Percentiles rank a stretch among this genome's conserved stretches.
Conservation (phyloP, 2,888 invertebrate genomes). For the Cerastis leucographa region DNA sequence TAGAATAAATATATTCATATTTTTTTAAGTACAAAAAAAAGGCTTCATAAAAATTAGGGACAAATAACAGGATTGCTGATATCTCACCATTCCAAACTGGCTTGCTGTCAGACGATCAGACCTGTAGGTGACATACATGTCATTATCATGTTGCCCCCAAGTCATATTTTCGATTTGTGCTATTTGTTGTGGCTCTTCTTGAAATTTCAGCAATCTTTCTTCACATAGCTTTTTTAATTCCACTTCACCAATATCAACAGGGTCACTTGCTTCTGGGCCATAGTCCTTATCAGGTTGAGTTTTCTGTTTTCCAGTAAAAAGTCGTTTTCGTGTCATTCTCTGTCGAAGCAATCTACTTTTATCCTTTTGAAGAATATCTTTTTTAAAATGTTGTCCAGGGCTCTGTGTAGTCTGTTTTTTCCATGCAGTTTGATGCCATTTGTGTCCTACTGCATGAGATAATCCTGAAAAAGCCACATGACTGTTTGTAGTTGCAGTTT, state of each 20-base stretch:
- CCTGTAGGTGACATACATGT: slow-evolving; percentile 1
- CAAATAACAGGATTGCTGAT: neutral
- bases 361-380: neutral
- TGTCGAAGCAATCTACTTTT: neutral
- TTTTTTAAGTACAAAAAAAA: too few relatives aligned
- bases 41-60: too few relatives aligned
- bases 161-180: neutral
- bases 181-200: neutral
- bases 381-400: neutral
- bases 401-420: neutral
- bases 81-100: slow-evolving; percentile 12
- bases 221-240: neutral
- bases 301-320: too few relatives aligned
- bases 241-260: neutral
- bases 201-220: neutral
- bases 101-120: slow-evolving; percentile 11
- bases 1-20: slow-evolving; percentile 1
- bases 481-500: neutral
- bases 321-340: neutral
- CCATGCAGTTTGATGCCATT: neutral
- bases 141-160: slow-evolving; percentile 6
- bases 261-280: neutral
- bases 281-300: neutral
- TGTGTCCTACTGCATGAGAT: too few relatives aligned
- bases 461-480: too few relatives aligned